phyloP scores from a whole-genome alignment of 1,140 invertebrate species.

The Harpegnathos saltator region DNA sequence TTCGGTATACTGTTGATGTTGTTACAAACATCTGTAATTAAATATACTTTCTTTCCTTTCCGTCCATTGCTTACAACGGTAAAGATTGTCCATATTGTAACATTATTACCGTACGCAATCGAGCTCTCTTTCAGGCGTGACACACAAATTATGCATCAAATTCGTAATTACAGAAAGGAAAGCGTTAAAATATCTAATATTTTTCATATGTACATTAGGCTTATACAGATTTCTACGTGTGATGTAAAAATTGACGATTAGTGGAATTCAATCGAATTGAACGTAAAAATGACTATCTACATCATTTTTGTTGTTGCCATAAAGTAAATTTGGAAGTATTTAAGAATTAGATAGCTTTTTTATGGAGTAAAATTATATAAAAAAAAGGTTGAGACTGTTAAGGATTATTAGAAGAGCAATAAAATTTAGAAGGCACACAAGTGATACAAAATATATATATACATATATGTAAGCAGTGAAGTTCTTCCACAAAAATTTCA shows the following conservation, averaged over 20 bases:
- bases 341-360: background rate
- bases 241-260: conserved; percentile 6
- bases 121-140: background rate
- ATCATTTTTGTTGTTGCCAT: conserved; percentile 1
- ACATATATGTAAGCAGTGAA: conserved; percentile 31
- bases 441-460: conserved; percentile 19
- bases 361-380: conserved; percentile 9
- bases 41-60: conserved; percentile 10
- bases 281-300: background rate
- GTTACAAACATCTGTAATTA: background rate
- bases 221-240: conserved; percentile 22
- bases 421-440: conserved; percentile 37
- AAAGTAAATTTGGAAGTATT: background rate
- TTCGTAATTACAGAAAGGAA: conserved; percentile 16
- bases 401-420: conserved; percentile 53
- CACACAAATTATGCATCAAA: conserved; percentile 4
- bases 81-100: conserved; percentile 20
- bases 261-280: conserved; percentile 9
- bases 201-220: background rate
- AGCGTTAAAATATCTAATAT: conserved; percentile 7
- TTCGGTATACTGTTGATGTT: conserved; percentile 10
- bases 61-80: background rate
- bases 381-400: conserved; percentile 38
- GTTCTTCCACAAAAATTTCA: conserved; percentile 17
- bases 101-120: background rate